Evolutionary conservation across 2,888 invertebrate genomes (phyloP), one percentile per base, ranked within the genome.

Genomic region (Nymphalis polychloros): DNA sequence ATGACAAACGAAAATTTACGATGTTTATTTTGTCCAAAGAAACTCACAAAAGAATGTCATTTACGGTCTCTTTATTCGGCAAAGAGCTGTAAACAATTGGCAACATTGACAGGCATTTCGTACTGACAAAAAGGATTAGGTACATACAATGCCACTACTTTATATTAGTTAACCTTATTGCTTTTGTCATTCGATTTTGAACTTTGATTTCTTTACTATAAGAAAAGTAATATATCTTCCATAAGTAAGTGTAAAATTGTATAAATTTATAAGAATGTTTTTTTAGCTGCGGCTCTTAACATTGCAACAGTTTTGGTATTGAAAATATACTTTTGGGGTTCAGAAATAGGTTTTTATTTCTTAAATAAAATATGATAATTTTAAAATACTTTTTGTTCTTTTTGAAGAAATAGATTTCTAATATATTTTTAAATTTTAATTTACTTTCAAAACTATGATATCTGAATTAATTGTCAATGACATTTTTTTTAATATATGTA

Each of bases 51-150:
- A 85, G 88, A 78, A 81, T 82, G 83, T 87, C 88, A 88, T 86
- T 87, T 86, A 83, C 84, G 83, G 81, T 79, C 80, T 79, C 83
- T 82, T 84, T 87, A 84, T 86, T 83, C 83, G 81, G 76, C 81
- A 87, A 85, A 83, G 80, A 84, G 77, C 77, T 82, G 78, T 86
- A 88, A 87, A 92, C 90, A 91, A 90, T 90, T 88, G 87, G 82
- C 81, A 85, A 86, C 83, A 84, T 88, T 89, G 91, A 91, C 92
- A 89, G 81, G 81, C 87, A 80, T 87, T 84, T 84, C 83, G 76
- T 85, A 81, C 79, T 81, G 79, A 86, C 89, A 87, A 85, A 88
- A 91, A 89, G 92, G 92, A 90, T 92, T 89, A 88, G 79, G 80
- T 79, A 70, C 77, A 64, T 72, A 67, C 62, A 71, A 64, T 68